These are phyloP conservation scores for Ploceus nigricollis DNA, from an alignment of 2,113 vertebrate species.

Conservation along the genomic window DNA sequence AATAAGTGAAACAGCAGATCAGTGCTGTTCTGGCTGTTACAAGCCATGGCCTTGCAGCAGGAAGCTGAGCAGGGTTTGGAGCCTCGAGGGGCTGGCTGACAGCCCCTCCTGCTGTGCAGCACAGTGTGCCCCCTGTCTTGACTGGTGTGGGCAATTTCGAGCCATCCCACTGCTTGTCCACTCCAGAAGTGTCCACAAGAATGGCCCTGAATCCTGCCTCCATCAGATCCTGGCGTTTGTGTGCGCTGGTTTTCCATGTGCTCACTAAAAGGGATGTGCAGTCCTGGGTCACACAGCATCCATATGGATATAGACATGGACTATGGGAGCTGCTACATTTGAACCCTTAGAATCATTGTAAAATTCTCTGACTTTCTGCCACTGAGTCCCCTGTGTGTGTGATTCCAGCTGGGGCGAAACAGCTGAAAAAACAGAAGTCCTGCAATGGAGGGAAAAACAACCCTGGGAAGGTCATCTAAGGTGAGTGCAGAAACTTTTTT, in stretches of 20 bases:
- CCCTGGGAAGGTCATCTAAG: background rate
- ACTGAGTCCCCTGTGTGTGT: background rate
- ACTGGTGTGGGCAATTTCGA: background rate
- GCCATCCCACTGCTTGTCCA: background rate
- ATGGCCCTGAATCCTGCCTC: background rate
- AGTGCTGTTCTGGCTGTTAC: background rate
- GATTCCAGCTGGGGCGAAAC: background rate
- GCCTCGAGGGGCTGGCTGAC: background rate
- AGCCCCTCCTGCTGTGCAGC: background rate
- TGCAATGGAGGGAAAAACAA: background rate
- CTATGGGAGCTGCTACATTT: background rate
- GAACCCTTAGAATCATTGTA: background rate
- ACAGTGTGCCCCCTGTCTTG: background rate
- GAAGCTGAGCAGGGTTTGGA: background rate
- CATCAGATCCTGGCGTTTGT: accelerated
- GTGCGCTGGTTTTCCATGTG: accelerated
- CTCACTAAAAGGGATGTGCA: background rate
- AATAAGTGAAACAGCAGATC: background rate
- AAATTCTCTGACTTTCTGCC: background rate
- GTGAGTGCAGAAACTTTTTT: background rate
- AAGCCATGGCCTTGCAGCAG: background rate
- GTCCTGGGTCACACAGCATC: background rate
- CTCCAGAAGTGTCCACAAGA: background rate
- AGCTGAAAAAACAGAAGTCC: background rate
- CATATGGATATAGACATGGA: background rate